Base-by-base conservation (phyloP, 2,113 vertebrate genomes). In the Scolopax mira region DNA sequence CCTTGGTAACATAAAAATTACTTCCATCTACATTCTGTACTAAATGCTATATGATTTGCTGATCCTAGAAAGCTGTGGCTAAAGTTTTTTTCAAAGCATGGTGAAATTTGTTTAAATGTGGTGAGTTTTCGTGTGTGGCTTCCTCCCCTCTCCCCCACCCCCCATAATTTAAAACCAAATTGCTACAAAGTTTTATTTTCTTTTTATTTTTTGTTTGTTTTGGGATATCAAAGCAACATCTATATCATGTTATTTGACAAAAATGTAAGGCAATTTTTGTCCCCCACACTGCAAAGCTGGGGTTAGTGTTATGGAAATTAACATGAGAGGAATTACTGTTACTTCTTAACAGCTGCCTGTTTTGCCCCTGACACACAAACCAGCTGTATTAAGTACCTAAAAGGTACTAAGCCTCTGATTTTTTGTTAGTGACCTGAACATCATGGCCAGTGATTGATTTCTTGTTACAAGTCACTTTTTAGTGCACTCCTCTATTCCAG, bases 111-210 rank as follows among this genome's bases (percentile, higher is more conserved):
- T 74, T 65, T 33, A 46, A 57, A 21, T 18, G 37, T 24, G 24
- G 42, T 66, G 23, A 6, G 1, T 30, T 23, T 62, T 57, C 51
- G 7, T 13, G 12, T 44, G 30, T 42, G 19, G 24, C 23, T 42
- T n/a, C 11, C 7, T 3, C 23, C 14, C 15, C 13, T 4, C 8
- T 13, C 11, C 27, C 9, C 8, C 12, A 8, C 7, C 18, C 11
- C 24, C 48, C 58, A 7, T 1, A 19, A 8, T 61, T 37, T 67
- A 57, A 62, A 62, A 39, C 5, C 4, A 44, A 49, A 55, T 31
- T 35, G 46, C 33, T 23, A 24, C 19, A n/a, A 42, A n/a, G n/a
- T 42, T 42, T 42, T 41, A 13, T 41, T 41, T 41, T 41, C n/a
- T n/a, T 42, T 42, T 42, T 41, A 13, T 41, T 41, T 41, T 41